Evolutionary conservation across 2,113 vertebrate species (phyloP), one percentile per base, ranked within the genome.

Genomic region (Deroptyus accipitrinus): DNA sequence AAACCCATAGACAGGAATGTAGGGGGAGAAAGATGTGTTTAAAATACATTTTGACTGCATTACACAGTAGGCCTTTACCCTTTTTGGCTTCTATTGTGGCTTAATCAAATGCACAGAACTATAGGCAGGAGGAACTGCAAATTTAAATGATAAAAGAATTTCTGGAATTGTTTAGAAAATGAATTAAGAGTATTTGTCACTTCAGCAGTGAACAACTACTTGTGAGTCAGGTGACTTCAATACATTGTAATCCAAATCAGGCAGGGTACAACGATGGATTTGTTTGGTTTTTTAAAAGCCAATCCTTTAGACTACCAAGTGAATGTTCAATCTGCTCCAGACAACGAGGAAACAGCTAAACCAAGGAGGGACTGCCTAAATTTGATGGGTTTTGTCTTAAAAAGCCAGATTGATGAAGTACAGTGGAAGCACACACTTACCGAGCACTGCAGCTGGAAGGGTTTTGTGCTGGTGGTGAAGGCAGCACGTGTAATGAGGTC

Each of bases 401-500:
- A 48, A 44, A 24, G 12, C 2, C 11, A 31, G 62, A 3, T 33
- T 22, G 67, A 42, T 54, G 63, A 35, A 51, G 83, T 6, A 33
- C 9, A 39, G 15, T 6, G 42, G 9, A 23, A 51, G 48, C 30
- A 11, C 1, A 13, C 46, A 99, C 99, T 99, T 84, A 99, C 99
- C 0, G 97, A 97, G 75, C 99, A 99, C 22, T 81, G 93, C 62
- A 99, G 97, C 23, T 42, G 94, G 11, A 99, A 97, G 0, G 96
- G 97, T 55, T 95, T 81, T 2, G 96, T 68, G 13, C 96, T 81
- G 0, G 98, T 98, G 59, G 96, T 98, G 97, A 99, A 99, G 17
- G 97, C 92, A 33, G 98, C 98, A 1, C 95, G 97, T 11, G 89
- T 77, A 61, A 99, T 98, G 5, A 93, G 98, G n/a, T 98, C 98